Evolutionary conservation across 2,113 vertebrate genomes (phyloP).

Genomic region (Rhineura floridana): DNA sequence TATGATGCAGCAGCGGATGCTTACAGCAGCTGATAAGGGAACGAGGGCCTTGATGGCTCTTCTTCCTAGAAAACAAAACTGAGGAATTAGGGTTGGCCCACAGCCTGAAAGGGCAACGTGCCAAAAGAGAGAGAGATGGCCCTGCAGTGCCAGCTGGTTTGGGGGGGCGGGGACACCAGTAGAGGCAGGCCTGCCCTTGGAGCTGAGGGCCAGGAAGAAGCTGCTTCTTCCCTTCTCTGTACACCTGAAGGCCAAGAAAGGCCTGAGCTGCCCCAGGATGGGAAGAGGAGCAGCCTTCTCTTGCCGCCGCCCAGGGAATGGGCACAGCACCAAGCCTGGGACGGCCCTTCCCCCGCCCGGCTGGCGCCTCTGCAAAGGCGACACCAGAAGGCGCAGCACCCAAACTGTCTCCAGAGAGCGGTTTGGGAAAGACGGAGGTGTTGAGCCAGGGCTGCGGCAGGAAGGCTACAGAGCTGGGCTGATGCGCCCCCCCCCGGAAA

Average conservation of each 20-base stretch:
- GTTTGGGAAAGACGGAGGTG: slow-evolving; percentile 56
- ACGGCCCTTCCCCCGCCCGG: no score
- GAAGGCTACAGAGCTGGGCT: slow-evolving; percentile 40
- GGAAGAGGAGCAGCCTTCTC: background rate
- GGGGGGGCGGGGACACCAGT: background rate
- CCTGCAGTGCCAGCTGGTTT: no score
- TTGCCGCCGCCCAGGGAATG: background rate
- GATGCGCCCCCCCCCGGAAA: slow-evolving; percentile 46
- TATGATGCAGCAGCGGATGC: background rate
- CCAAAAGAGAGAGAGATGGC: no score
- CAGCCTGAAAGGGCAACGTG: background rate
- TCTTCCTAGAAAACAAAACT: background rate
- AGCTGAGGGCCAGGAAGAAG: no score
- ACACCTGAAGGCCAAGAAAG: no score
- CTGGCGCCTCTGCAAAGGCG: background rate
- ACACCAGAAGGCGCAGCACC: slow-evolving; percentile 53
- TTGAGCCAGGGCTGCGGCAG: slow-evolving; percentile 39
- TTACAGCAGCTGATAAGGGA: background rate
- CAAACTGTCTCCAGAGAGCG: slow-evolving; percentile 42
- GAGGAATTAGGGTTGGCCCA: background rate
- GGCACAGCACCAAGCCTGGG: background rate
- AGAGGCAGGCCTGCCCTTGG: background rate
- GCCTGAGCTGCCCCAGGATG: no score
- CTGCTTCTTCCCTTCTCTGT: no score
- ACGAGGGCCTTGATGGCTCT: background rate